Percentiles rank a stretch among this genome's conserved stretches.
Conservation (phyloP, 1,140 invertebrate genomes). For the Trichonephila clavipes region DNA sequence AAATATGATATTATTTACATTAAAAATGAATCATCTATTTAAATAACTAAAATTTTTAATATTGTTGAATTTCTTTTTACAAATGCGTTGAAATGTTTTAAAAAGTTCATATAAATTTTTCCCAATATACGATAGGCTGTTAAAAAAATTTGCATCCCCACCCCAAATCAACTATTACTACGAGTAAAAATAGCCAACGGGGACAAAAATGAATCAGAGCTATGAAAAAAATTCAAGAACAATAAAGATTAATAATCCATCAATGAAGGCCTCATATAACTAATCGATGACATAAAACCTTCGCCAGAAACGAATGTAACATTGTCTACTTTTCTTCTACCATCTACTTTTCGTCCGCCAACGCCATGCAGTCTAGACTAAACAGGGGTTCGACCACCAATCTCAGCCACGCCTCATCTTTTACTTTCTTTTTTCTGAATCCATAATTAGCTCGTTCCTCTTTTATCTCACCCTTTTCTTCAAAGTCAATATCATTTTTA, state of each 20-base stretch:
- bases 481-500: slow-evolving; percentile 15
- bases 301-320: not conserved
- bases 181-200: not conserved
- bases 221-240: not conserved
- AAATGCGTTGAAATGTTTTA: no score
- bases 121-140: no score
- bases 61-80: no score
- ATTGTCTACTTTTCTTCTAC: no score
- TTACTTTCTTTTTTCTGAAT: not conserved
- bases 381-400: not conserved
- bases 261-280: not conserved
- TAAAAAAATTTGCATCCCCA: no score
- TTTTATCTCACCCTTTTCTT: not conserved
- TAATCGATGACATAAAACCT: not conserved
- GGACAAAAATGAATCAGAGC: not conserved
- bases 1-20: no score
- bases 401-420: slow-evolving; percentile 15
- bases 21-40: no score
- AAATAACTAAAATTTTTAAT: no score
- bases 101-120: no score
- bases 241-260: not conserved
- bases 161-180: no score
- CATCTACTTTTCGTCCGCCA: not conserved
- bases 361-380: not conserved
- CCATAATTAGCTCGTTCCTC: not conserved